Evolutionary conservation across 2,113 vertebrate species (phyloP), one percentile per base, ranked within the genome.

Genomic region (Zosterops japonicus): DNA sequence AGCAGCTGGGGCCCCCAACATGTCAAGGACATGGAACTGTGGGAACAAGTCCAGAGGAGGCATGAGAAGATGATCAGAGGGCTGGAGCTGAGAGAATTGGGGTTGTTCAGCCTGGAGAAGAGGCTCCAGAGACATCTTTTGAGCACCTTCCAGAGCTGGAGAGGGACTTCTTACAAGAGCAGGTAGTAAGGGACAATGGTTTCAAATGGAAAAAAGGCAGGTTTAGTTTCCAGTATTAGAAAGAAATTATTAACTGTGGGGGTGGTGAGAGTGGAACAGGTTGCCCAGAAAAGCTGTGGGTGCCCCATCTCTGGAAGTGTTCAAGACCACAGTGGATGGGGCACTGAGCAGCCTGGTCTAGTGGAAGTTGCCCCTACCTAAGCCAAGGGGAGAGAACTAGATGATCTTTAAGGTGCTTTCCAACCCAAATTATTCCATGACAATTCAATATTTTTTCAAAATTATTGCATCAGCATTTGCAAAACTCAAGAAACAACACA

Each of bases 1-100:
- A 57, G 5, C 4, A 36, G 5, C 1, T 49, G 31, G 9, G 31
- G 31, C 5, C 13, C 25, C 5, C 25, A 56, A 2, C 2, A 57
- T 5, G 14, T 56, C 49, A 24, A 65, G 16, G 35, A 67, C 35
- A 76, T 17, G 10, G 25, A 13, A 21, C 25, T 56, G 14, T 19
- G 44, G 59, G 67, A 80, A 42, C 4, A 21, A 88, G 13, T 27
- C 17, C 31, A 49, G 17, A 64, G 17, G 25, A 56, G 42, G 25
- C 31, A 31, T 25, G 42, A 42, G 41, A 70, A 16, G 16, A 63
- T 49, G 60, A 65, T 9, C n/a, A 79, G 49, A 88, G 42, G 21
- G 31, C 42, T 71, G 50, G 35, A 65, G 36, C 31, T 57, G 50
- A 63, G 24, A 57, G 57, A 72, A n/a, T 0, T 49, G 18, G 17